phyloP scores from a whole-genome alignment of 2,888 invertebrate species.

The Tenthredo livida region DNA sequence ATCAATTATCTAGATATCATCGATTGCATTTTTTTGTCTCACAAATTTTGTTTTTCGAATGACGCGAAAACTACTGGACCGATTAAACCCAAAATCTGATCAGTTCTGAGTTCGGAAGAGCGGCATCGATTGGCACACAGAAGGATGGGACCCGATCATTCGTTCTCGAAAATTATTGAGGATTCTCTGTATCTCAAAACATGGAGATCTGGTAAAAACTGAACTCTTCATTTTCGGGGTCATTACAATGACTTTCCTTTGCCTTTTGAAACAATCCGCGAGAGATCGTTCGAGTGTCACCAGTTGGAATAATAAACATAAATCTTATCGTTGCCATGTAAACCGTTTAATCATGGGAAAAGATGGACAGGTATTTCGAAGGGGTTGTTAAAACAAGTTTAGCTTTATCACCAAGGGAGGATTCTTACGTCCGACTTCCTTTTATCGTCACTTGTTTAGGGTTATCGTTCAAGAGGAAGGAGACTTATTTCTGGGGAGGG shows the following conservation, averaged over 20 bases:
- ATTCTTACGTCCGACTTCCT: conserved; percentile 36
- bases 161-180: not conserved
- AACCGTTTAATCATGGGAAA: not conserved
- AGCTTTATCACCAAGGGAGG: conserved; percentile 33
- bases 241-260: not conserved
- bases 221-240: not conserved
- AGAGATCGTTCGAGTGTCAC: not conserved
- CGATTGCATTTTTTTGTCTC: not conserved
- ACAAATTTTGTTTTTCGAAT: not conserved
- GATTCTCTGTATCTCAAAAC: not conserved
- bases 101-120: not conserved
- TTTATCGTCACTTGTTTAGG: conserved; percentile 41
- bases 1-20: not conserved
- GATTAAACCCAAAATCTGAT: not conserved
- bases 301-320: conserved; percentile 11
- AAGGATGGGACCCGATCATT: not conserved
- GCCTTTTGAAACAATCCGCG: not conserved
- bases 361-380: conserved; percentile 21
- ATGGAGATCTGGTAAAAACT: not conserved
- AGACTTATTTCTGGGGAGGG: conserved; percentile 32
- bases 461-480: conserved; percentile 36
- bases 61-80: not conserved
- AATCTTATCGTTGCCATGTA: not conserved
- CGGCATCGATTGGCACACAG: not conserved
- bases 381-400: conserved; percentile 19